Evolutionary conservation across 2,888 invertebrate species (phyloP).

Genomic region (Acronicta aceris): DNA sequence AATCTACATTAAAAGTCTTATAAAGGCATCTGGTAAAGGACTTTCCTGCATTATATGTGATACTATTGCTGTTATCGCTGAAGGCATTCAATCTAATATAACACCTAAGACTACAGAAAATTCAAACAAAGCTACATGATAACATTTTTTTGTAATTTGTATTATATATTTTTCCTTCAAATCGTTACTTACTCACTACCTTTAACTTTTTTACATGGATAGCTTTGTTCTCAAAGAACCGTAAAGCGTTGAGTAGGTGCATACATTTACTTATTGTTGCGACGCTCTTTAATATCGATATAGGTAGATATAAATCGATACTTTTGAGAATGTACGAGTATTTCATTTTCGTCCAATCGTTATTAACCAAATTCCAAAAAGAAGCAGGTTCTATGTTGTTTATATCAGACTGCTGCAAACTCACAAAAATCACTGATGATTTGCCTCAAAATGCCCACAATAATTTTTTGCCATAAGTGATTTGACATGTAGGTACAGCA

Average conservation of each 20-base stretch:
- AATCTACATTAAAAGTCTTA: constrained; percentile 34
- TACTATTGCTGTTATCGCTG: constrained; percentile 12
- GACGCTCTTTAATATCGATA: not conserved
- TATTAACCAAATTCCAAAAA: too few species aligned
- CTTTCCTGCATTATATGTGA: constrained; percentile 6
- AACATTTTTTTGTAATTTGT: constrained; percentile 51
- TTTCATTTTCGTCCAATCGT: too few species aligned
- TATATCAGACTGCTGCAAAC: too few species aligned
- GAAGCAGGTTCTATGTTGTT: too few species aligned
- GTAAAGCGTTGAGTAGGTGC: not conserved
- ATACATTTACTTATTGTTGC: not conserved
- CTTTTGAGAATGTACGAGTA: too few species aligned
- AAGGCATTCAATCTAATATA: constrained; percentile 45
- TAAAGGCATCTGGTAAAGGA: constrained; percentile 46
- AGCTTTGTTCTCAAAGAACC: not conserved
- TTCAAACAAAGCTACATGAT: constrained; percentile 60
- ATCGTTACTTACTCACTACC: constrained; percentile 35
- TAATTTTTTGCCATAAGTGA: too few species aligned
- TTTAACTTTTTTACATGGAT: not conserved
- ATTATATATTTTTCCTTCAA: constrained; percentile 31
- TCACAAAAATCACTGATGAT: too few species aligned
- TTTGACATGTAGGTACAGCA: too few species aligned
- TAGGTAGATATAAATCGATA: not conserved
- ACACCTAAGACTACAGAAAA: constrained; percentile 57
- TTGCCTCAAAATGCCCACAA: too few species aligned